Evolutionary conservation across 2,797 vertebrate species (phyloP).

Genomic region (Chelon labrosus): DNA sequence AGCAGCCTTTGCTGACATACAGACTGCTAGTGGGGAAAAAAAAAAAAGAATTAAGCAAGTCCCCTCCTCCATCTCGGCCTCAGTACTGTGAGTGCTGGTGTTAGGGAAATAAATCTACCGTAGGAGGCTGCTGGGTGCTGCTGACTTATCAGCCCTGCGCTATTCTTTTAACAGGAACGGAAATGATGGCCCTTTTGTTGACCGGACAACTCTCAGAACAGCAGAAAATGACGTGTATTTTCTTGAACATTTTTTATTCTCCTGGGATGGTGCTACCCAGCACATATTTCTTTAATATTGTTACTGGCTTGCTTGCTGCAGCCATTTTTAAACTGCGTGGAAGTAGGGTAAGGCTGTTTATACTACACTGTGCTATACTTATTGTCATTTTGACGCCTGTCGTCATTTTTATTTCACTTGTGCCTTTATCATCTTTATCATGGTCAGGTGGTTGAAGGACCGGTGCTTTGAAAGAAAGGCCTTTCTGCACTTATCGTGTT

Average conservation of each 20-base stretch:
- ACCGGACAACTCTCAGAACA: constrained; percentile 33
- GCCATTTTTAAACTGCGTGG: constrained; percentile 41
- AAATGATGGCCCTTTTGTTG: constrained; percentile 45
- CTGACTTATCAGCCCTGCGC: constrained; percentile 67
- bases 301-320: constrained; percentile 26
- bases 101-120: constrained; percentile 66
- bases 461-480: constrained; percentile 6
- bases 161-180: constrained; percentile 53
- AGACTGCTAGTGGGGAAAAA: constrained; percentile 6
- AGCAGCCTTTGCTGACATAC: constrained; percentile 34
- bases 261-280: constrained; percentile 31
- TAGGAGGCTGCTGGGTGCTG: constrained; percentile 41
- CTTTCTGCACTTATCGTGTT: not conserved
- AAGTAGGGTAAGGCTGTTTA: constrained; percentile 7
- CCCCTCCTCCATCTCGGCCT: constrained; percentile 50
- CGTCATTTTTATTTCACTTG: constrained; percentile 17
- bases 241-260: constrained; percentile 39
- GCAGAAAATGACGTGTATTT: constrained; percentile 30
- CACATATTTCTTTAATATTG: constrained; percentile 22
- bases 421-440: not conserved
- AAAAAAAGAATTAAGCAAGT: constrained; percentile 17
- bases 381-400: not conserved
- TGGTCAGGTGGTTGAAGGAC: not conserved
- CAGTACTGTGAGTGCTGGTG: constrained; percentile 49
- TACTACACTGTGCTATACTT: not conserved